Base-by-base conservation (phyloP, 2,113 vertebrate species). In the Trematocara nigrifrons region DNA sequence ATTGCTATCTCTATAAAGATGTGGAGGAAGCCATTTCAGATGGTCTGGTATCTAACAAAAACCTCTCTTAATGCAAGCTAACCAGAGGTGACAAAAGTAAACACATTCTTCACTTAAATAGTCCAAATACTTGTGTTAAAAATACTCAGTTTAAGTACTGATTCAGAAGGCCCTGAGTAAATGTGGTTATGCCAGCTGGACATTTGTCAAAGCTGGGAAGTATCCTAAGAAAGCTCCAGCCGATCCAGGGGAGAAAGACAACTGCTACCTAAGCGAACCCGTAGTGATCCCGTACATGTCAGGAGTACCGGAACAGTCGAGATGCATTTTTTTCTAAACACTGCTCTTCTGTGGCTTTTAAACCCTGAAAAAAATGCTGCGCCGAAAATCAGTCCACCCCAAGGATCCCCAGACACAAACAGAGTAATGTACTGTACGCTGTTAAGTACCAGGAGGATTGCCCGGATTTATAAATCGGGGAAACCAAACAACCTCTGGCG, bases 221-320 rank as follows among this genome's bases (percentile, higher is more conserved):
- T 15, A 10, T 13, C 57, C 57, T 33, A 33, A 61, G 57, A 61
- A 33, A 61, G 15, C 29, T 33, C 57, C 15, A 61, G 29, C 15
- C 0, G 15, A 61, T 61, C 15, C 57, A 61, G 57, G 57, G 31
- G 15, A 61, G 57, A 61, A 61, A 18, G 29, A 18, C 29, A 33
- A 33, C 57, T 33, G 29, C 13, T 16, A 8, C 57, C 7, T 59
- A 33, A 59, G 57, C 6, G 0, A 64, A 64, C 59, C 16, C 10
- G 2, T n/a, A 64, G 31, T 64, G 31, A 2, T 64, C 31, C 0
- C 31, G 0, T 64, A 7, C 1, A 6, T 64, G 16, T 64, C 59
- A 64, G 16, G 31, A 64, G 31, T 64, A n/a, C 9, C 0, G 3
- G 31, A 61, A n/a, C 5, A 35, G 5, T 61, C 35, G 0, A 61